Evolutionary conservation across 2,113 vertebrate genomes (phyloP).

Genomic region (Vulpes ferrilata): DNA sequence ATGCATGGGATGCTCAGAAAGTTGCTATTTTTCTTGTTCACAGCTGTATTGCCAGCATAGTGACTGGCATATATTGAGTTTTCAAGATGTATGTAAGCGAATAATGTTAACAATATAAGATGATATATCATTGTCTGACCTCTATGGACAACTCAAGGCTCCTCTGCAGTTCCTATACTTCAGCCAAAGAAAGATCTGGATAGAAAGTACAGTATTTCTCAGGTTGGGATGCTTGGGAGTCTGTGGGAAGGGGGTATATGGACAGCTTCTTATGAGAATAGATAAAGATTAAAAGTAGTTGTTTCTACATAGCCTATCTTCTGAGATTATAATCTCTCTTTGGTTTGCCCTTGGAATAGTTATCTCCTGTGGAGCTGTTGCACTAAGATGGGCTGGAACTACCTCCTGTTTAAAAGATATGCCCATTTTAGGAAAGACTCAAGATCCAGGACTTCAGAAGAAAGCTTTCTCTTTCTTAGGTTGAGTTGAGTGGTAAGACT

Average conservation of each 20-base stretch:
- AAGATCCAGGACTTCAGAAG: not conserved
- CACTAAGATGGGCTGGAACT: not conserved
- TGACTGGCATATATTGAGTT: not conserved
- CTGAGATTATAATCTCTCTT: not conserved
- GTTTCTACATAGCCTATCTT: not conserved
- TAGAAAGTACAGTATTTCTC: not conserved
- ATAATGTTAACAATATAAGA: not conserved
- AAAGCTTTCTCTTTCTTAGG: not conserved
- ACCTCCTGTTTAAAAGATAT: not conserved
- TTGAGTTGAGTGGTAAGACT: not conserved
- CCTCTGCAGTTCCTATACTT: not conserved
- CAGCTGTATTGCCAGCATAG: not conserved
- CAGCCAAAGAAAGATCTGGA: not conserved
- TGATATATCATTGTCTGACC: not conserved
- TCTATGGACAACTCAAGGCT: not conserved
- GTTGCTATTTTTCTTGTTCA: conserved; percentile 22
- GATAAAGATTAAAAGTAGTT: not conserved
- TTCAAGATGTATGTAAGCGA: not conserved
- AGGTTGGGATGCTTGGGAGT: not conserved
- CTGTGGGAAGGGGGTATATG: not conserved
- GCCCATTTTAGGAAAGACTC: not conserved
- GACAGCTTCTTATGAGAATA: not conserved
- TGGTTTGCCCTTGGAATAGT: not conserved
- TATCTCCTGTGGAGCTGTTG: not conserved
- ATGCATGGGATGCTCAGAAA: not conserved